These are phyloP conservation scores for Vesta saturnalis DNA, from an alignment of 2,888 invertebrate genomes.

Conservation along the genomic window DNA sequence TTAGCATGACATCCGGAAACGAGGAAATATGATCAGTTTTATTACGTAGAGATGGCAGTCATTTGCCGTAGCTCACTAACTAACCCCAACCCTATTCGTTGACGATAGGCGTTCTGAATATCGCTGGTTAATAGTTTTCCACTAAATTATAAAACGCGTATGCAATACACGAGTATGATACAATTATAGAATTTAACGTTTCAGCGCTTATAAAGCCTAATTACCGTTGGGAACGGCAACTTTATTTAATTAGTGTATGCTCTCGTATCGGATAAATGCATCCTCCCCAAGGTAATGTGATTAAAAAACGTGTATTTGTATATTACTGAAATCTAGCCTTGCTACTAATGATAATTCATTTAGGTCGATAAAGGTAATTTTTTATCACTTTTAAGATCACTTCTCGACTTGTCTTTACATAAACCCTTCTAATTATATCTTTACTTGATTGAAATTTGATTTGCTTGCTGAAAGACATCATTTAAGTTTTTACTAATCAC, in stretches of 20 bases:
- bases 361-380: no score
- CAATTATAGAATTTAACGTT: slow-evolving; percentile 30
- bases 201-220: slow-evolving; percentile 25
- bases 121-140: slow-evolving; percentile 33
- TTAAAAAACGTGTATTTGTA: background rate
- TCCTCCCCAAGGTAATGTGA: background rate
- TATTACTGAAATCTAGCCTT: no score
- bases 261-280: background rate
- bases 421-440: no score
- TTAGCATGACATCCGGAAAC: slow-evolving; percentile 42
- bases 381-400: no score
- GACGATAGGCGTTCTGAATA: slow-evolving; percentile 21
- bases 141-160: slow-evolving; percentile 32
- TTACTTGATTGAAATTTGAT: no score
- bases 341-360: no score
- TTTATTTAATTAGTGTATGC: slow-evolving; percentile 21
- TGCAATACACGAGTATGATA: slow-evolving; percentile 23
- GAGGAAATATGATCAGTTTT: slow-evolving; percentile 41
- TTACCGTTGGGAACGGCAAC: slow-evolving; percentile 23
- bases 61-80: slow-evolving; percentile 26
- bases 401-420: no score
- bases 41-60: slow-evolving; percentile 18
- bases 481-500: no score
- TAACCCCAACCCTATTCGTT: slow-evolving; percentile 14
- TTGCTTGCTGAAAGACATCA: no score